Base-by-base conservation (phyloP, 2,113 vertebrate species). In the Onychostruthus taczanowskii region DNA sequence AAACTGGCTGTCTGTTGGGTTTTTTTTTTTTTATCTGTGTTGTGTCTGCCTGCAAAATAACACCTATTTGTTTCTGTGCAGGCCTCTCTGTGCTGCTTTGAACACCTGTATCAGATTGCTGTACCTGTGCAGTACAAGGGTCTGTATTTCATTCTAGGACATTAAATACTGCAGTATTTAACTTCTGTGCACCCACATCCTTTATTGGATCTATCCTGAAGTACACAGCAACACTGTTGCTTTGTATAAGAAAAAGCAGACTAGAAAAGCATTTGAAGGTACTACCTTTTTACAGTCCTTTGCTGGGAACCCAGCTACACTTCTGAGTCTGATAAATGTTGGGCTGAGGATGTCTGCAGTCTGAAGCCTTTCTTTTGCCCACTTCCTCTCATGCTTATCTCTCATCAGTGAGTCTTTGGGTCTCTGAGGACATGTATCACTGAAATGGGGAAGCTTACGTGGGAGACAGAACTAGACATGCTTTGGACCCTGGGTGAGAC, bases 201-300 rank as follows among this genome's bases (percentile, higher is more conserved):
- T 77, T 69, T 61, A 44, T 6, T 23, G 31, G 39, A 66, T 80
- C 88, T 74, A 74, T 61, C 72, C 50, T 88, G 93, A 72, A 95
- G 66, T 66, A 92, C 23, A 90, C 84, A 84, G 74, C 56, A 89
- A 70, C 55, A n/a, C 73, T 59, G 52, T 21, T 68, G 72, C 79
- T 94, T 86, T 90, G 35, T 94, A 21, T 8, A 55, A 58, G 88
- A 91, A 76, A 78, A n/a, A 47, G 79, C 35, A 78, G 75, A 69
- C 43, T 50, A 70, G 39, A 89, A 92, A 92, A 92, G 56, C 18
- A 43, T 86, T 94, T 97, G 87, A 96, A 95, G 76, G 27, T 76
- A 83, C 50, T 95, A 13, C 50, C 50, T 66, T 91, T 95, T 79
- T 47, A 37, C 56, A 74, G 64, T 90, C 44, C 56, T 86, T 93